phyloP scores from a whole-genome alignment of 2,113 vertebrate genomes.

The Candoia aspera region DNA sequence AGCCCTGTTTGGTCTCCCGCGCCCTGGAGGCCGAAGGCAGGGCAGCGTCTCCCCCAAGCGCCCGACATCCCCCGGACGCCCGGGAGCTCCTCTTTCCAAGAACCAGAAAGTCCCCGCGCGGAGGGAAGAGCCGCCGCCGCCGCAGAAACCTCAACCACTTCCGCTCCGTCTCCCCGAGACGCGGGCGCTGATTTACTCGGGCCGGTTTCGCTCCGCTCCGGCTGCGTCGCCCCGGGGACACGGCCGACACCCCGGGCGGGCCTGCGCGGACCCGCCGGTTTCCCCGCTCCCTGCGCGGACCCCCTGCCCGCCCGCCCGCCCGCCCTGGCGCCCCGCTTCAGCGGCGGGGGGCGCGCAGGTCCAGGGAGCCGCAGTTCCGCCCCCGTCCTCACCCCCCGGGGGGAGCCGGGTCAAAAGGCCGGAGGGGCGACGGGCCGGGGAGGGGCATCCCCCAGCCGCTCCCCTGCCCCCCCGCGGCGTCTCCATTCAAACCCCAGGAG shows the following conservation, averaged over 20 bases:
- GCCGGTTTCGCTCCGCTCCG: background rate
- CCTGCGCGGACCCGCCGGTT: background rate
- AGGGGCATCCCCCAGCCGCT: background rate
- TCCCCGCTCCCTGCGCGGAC: no score
- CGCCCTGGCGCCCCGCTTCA: background rate
- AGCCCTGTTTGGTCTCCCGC: background rate
- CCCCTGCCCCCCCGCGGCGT: background rate
- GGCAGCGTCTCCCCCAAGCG: background rate
- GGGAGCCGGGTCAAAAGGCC: background rate
- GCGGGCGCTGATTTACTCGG: no score
- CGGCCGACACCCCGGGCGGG: background rate
- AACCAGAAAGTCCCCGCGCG: background rate
- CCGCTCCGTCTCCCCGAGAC: background rate
- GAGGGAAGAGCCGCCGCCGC: accelerated
- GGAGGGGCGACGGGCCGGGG: no score
- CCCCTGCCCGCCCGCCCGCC: background rate
- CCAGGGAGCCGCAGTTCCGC: background rate
- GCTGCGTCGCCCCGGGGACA: background rate
- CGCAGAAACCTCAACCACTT: slow-evolving; percentile 44
- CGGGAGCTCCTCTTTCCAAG: background rate
- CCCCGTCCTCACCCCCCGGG: no score
- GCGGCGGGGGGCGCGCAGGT: background rate
- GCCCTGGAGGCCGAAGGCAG: background rate
- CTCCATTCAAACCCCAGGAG: background rate
- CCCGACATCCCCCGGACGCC: background rate